A percentile compares a stretch with the other conserved stretches of the same genome.
Evolutionary conservation across 2,797 vertebrate genomes (phyloP).

Genomic region (Pangasius krempfi): DNA sequence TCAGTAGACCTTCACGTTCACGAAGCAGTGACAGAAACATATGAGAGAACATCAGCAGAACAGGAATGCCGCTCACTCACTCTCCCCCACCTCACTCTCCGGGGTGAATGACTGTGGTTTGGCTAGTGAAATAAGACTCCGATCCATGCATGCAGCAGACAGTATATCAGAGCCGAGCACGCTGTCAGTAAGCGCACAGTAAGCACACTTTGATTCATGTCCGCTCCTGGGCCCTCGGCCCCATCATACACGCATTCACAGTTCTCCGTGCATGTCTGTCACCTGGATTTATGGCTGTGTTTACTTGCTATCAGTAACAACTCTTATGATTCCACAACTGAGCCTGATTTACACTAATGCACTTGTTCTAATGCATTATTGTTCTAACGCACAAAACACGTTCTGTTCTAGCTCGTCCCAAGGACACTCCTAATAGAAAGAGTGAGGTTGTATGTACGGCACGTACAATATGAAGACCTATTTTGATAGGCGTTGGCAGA

Average conservation of each 20-base stretch:
- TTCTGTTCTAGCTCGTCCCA: constrained; percentile 5
- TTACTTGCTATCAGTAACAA: constrained; percentile 9
- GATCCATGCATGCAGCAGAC: constrained; percentile 7
- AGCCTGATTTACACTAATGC: constrained; percentile 12
- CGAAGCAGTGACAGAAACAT: constrained; percentile 4
- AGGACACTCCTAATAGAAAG: background rate
- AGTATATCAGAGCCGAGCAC: constrained; percentile 40
- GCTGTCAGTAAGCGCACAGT: constrained; percentile 38
- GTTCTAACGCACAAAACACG: background rate
- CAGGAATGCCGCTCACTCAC: background rate
- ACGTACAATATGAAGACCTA: background rate
- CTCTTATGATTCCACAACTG: constrained; percentile 3
- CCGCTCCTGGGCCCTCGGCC: constrained; percentile 1
- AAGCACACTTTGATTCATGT: constrained; percentile 48
- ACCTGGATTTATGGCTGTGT: constrained; percentile 37
- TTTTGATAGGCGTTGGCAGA: background rate
- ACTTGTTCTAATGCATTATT: background rate
- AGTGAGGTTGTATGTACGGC: background rate
- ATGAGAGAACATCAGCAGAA: constrained; percentile 16
- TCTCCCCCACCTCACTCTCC: background rate
- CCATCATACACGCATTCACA: constrained; percentile 39
- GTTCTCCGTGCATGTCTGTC: constrained; percentile 4
- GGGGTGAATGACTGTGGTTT: constrained; percentile 23
- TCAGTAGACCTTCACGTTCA: constrained; percentile 1
- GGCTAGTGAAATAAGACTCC: constrained; percentile 25